These are phyloP conservation scores for Lycia hirtaria DNA, from an alignment of 2,888 invertebrate genomes.

Conservation along the genomic window DNA sequence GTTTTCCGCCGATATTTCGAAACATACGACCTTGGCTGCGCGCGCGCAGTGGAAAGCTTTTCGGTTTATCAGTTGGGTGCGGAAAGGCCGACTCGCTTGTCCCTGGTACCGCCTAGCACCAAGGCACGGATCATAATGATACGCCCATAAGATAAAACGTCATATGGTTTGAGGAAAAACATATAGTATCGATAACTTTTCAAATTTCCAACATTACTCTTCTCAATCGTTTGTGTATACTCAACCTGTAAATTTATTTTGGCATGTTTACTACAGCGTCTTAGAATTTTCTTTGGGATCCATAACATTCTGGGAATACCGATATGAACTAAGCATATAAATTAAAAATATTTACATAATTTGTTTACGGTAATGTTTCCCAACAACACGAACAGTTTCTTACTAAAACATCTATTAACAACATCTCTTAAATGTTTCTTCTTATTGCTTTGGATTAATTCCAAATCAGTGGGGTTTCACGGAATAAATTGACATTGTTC, in stretches of 20 bases:
- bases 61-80: slow-evolving; percentile 66
- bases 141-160: slow-evolving; percentile 55
- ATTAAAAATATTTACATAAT: neutral
- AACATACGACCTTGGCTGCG: slow-evolving; percentile 52
- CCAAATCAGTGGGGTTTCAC: slow-evolving; percentile 34
- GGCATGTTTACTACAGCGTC: neutral
- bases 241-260: neutral
- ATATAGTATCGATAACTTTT: slow-evolving; percentile 9
- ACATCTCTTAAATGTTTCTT: slow-evolving; percentile 22
- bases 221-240: neutral
- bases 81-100: slow-evolving; percentile 61
- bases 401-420: slow-evolving; percentile 19
- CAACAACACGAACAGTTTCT: slow-evolving; percentile 8
- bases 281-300: neutral
- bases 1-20: slow-evolving; percentile 32
- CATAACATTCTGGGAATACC: neutral
- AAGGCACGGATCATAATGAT: slow-evolving; percentile 56
- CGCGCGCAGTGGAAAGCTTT: slow-evolving; percentile 64
- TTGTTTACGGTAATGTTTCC: slow-evolving; percentile 16
- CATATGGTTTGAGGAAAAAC: slow-evolving; percentile 34
- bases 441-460: slow-evolving; percentile 35
- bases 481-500: slow-evolving; percentile 38
- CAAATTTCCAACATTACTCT: neutral
- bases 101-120: slow-evolving; percentile 74
- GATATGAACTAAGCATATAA: neutral